These are phyloP conservation scores for Elanoides forficatus DNA, from an alignment of 2,113 vertebrate genomes.

Conservation along the genomic window DNA sequence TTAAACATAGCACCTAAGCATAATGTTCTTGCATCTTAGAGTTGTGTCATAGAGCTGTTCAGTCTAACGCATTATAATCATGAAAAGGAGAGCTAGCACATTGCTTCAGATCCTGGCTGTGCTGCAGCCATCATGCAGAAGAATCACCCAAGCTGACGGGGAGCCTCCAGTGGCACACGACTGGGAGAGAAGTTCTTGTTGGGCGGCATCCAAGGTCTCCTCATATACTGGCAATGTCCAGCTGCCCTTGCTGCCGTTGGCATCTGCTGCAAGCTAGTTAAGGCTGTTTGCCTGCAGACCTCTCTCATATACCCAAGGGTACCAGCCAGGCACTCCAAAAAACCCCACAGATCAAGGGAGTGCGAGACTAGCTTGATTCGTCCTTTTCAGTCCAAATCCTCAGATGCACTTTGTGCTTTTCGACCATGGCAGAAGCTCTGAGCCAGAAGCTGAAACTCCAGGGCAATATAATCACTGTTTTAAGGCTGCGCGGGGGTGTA, in stretches of 20 bases:
- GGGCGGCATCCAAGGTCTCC: not conserved
- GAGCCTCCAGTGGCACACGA: not conserved
- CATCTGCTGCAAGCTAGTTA: not conserved
- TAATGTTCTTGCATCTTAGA: not conserved
- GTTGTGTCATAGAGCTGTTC: not conserved
- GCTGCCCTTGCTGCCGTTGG: not conserved
- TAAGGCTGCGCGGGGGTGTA: not conserved
- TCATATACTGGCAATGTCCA: not conserved
- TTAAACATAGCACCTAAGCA: conserved; percentile 23
- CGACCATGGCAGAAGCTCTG: not conserved
- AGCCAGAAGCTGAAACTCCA: not conserved
- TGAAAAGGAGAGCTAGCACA: not conserved
- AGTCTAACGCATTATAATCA: not conserved
- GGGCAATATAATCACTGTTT: not conserved
- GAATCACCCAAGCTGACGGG: not conserved
- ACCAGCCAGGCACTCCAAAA: not conserved
- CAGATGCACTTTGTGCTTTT: not conserved
- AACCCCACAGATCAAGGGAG: not conserved
- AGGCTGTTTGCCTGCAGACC: not conserved
- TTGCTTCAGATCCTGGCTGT: not conserved
- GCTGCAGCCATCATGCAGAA: not conserved
- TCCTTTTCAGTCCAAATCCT: not conserved
- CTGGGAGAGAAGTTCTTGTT: not conserved
- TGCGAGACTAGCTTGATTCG: not conserved
- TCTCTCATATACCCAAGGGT: not conserved